Conservation (phyloP, 2,113 vertebrate genomes). For the Tapirus terrestris region DNA sequence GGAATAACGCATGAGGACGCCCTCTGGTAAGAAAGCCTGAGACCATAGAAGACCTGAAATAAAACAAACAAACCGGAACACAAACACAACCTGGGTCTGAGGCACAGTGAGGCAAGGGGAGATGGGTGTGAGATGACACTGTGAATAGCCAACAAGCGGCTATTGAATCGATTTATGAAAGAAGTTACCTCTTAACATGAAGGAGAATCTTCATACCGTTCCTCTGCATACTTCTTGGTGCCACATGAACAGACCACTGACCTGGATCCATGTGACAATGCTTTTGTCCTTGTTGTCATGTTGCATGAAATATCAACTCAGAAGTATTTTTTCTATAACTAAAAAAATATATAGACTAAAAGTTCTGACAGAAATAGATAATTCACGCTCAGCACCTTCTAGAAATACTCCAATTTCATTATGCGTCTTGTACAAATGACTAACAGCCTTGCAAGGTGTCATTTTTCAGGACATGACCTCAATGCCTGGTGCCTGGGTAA, state of each 20-base stretch:
- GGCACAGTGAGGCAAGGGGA: rapidly evolving
- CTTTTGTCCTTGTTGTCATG: neutral
- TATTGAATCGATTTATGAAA: rapidly evolving
- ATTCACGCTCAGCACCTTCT: neutral
- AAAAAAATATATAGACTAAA: neutral
- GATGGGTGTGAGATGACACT: too few species aligned
- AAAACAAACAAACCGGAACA: neutral
- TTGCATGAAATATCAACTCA: neutral
- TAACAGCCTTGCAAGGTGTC: neutral
- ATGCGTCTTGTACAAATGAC: neutral
- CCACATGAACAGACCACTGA: too few species aligned
- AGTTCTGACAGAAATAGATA: neutral
- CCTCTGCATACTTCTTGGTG: neutral
- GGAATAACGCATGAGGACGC: too few species aligned
- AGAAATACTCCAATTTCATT: neutral
- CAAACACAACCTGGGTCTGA: neutral
- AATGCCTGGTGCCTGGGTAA: neutral
- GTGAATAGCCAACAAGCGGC: neutral
- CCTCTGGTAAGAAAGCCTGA: neutral
- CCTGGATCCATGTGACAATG: rapidly evolving
- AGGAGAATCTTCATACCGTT: neutral
- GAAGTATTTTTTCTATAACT: neutral
- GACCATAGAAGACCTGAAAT: neutral
- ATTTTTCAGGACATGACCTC: neutral
- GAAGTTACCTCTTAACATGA: neutral